Evolutionary conservation across 2,888 invertebrate species (phyloP).

Genomic region (Galeruca laticollis): DNA sequence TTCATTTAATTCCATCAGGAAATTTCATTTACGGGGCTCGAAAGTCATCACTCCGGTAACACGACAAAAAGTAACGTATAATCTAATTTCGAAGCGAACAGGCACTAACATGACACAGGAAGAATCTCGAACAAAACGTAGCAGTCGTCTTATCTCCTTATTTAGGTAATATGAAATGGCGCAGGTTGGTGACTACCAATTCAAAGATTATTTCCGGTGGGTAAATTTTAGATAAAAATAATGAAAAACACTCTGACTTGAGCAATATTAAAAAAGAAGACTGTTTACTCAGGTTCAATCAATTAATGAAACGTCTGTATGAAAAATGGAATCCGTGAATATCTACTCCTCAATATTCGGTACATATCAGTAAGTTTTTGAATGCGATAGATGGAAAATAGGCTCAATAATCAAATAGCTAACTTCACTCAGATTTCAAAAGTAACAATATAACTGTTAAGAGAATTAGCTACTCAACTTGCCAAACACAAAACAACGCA

Average conservation of each 20-base stretch:
- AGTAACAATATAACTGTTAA: no score
- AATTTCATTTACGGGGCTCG: constrained; percentile 33
- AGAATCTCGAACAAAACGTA: constrained; percentile 34
- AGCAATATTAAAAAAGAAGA: background rate
- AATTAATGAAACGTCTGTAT: no score
- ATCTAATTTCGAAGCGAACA: constrained; percentile 36
- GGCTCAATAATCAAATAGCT: no score
- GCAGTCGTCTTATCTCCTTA: background rate
- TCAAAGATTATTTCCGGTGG: background rate
- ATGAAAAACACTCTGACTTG: background rate
- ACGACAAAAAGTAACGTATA: constrained; percentile 36
- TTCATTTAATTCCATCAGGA: constrained; percentile 35
- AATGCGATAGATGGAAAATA: no score
- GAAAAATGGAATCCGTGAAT: no score
- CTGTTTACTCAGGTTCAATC: no score
- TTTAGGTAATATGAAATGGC: constrained; percentile 6
- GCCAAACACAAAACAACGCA: no score
- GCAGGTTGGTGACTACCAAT: background rate
- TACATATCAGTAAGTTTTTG: no score
- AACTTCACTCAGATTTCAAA: no score
- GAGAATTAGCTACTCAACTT: no score
- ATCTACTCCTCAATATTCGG: no score
- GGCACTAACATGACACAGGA: constrained; percentile 37
- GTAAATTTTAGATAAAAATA: background rate
- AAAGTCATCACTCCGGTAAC: constrained; percentile 37